Percentiles rank a stretch among this genome's conserved stretches.
Conservation (phyloP, 2,888 invertebrate genomes). For the Ormyrus nitidulus region DNA sequence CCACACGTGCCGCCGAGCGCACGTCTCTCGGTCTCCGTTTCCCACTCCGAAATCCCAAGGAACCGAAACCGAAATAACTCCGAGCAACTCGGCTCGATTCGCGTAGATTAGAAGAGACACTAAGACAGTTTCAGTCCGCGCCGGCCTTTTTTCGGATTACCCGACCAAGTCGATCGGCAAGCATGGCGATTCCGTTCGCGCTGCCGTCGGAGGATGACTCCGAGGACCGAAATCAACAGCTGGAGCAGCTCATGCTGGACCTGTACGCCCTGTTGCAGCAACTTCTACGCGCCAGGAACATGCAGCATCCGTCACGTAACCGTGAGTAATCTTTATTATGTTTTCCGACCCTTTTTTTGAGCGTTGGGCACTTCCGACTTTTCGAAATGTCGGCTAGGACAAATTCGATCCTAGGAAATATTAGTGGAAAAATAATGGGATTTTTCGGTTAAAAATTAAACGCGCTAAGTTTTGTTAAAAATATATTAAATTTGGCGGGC, state of each 20-base stretch:
- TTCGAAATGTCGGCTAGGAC: too few species aligned
- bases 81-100: too few species aligned
- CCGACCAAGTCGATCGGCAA: background rate
- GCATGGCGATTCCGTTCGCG: constrained; percentile 72
- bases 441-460: too few species aligned
- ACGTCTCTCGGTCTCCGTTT: background rate
- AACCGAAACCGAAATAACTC: too few species aligned
- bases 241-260: constrained; percentile 72
- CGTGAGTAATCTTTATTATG: constrained; percentile 67
- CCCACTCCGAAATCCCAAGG: too few species aligned
- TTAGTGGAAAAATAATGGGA: too few species aligned
- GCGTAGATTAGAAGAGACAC: too few species aligned
- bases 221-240: constrained; percentile 64
- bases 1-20: constrained; percentile 38
- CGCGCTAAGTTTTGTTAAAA: too few species aligned
- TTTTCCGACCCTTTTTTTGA: background rate
- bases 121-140: background rate
- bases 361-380: too few species aligned
- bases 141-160: background rate
- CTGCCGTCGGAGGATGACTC: constrained; percentile 71
- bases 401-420: too few species aligned
- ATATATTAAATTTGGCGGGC: too few species aligned
- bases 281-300: constrained; percentile 70
- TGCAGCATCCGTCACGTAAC: constrained; percentile 69
- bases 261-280: constrained; percentile 72